These are phyloP conservation scores for Dinothrombium tinctorium DNA, from an alignment of 1,140 invertebrate genomes.

Conservation along the genomic window DNA sequence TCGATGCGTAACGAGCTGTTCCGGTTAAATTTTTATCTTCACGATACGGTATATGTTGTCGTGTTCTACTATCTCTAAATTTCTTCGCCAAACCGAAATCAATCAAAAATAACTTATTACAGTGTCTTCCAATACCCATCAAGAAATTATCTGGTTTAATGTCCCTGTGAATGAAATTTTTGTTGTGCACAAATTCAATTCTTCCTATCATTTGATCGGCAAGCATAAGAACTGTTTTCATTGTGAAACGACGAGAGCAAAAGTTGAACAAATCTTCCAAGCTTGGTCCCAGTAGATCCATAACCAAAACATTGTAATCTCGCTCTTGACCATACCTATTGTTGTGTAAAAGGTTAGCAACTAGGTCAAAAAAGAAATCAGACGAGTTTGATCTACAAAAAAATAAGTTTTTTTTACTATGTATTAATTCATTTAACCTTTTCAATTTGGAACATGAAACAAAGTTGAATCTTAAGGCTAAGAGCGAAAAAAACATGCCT, in stretches of 20 bases:
- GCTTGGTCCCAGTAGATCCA: conserved; percentile 84
- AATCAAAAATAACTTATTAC: conserved; percentile 27
- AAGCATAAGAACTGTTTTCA: conserved; percentile 92
- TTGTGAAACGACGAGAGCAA: conserved; percentile 79
- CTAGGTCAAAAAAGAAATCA: conserved; percentile 1
- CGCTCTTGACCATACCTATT: conserved; percentile 73
- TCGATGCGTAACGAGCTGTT: conserved; percentile 36
- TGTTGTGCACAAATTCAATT: conserved; percentile 37
- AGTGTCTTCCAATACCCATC: conserved; percentile 24
- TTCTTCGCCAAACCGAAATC: conserved; percentile 39
- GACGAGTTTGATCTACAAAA: background rate
- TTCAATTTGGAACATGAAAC: too few species aligned
- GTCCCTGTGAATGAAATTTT: conserved; percentile 35
- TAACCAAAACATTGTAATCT: conserved; percentile 85
- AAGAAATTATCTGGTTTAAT: conserved; percentile 29
- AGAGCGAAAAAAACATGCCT: too few species aligned
- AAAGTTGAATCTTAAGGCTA: too few species aligned
- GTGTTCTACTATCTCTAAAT: conserved; percentile 30
- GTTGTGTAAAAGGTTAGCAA: conserved; percentile 9
- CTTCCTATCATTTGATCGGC: conserved; percentile 54
- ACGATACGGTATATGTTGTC: conserved; percentile 61
- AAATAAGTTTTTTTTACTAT: background rate
- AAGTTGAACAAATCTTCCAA: conserved; percentile 93
- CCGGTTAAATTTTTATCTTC: conserved; percentile 39
- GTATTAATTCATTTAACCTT: too few species aligned